phyloP scores from a whole-genome alignment of 37 sponge, comb jelly and placozoan species.

The Halichondria panicea region DNA sequence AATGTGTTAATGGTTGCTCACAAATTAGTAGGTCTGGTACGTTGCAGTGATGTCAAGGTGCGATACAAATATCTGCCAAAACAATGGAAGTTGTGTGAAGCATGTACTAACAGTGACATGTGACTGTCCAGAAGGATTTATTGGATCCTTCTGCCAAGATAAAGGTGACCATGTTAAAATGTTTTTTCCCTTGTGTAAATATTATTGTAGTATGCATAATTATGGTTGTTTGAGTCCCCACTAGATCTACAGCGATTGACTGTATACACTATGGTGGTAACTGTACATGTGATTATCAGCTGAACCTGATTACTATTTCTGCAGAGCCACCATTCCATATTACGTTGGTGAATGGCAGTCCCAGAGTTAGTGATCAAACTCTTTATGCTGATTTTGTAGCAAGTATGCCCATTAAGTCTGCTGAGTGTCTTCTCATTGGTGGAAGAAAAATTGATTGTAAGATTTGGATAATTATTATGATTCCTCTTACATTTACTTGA shows the following conservation, averaged over 20 bases:
- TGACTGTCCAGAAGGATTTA: conserved; percentile 25
- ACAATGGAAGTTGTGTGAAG: conserved; percentile 43
- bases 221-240: no score
- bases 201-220: neutral
- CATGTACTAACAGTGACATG: conserved; percentile 20
- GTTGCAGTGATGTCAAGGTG: conserved; percentile 29
- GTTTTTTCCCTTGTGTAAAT: neutral
- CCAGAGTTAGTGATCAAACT: conserved; percentile 5
- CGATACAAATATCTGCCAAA: conserved; percentile 45
- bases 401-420: no score
- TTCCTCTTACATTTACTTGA: no score
- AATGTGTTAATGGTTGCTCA: neutral
- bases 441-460: no score
- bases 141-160: conserved; percentile 43
- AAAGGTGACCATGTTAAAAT: conserved; percentile 2
- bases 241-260: no score
- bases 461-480: no score
- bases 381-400: conserved; percentile 10
- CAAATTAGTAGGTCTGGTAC: neutral
- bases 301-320: no score
- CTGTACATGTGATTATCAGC: no score
- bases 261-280: no score
- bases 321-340: neutral
- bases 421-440: no score
- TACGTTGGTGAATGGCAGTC: conserved; percentile 3